Conservation (phyloP, 2,888 invertebrate species). For the Litoditis marina region DNA sequence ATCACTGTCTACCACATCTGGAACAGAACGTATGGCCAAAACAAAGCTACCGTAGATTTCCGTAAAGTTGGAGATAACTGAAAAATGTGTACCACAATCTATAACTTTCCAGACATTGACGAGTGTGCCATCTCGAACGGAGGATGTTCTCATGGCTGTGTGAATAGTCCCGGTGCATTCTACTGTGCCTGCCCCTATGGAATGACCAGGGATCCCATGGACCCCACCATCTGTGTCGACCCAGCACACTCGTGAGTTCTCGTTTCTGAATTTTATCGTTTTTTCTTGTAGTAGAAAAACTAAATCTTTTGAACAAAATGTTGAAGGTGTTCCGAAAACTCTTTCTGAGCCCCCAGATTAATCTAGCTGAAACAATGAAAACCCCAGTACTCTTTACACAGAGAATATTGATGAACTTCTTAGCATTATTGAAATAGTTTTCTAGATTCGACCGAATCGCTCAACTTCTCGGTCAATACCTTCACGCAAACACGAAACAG, state of each 20-base stretch:
- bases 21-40: no score
- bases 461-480: constrained; percentile 47
- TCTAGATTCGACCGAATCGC: constrained; percentile 53
- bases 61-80: no score
- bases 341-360: no score
- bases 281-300: no score
- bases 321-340: not conserved
- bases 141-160: constrained; percentile 58
- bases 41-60: no score
- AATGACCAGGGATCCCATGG: constrained; percentile 53
- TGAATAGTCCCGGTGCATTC: constrained; percentile 59
- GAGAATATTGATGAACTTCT: not conserved
- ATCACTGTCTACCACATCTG: no score
- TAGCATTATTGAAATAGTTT: not conserved
- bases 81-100: not conserved
- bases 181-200: constrained; percentile 61
- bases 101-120: constrained; percentile 49
- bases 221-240: constrained; percentile 47
- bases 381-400: no score
- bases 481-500: constrained; percentile 47
- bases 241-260: constrained; percentile 39
- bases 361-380: no score
- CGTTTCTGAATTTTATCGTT: no score
- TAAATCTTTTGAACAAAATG: no score
- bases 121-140: constrained; percentile 57